Base-by-base conservation (phyloP, 1,140 invertebrate genomes). In the Papilio helenus region DNA sequence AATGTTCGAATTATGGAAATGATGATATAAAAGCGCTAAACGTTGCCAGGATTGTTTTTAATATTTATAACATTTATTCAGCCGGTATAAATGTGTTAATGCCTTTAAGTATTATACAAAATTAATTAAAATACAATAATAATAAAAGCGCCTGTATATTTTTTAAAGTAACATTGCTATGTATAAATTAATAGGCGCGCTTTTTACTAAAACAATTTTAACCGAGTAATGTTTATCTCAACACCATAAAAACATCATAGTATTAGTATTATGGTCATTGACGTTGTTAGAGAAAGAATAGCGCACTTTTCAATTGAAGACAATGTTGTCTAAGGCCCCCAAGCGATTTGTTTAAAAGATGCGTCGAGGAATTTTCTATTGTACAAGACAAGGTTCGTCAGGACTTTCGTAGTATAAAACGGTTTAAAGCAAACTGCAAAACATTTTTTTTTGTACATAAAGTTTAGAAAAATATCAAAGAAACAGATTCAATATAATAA, bases 21-120 rank as follows among this genome's bases (percentile, higher is more conserved):
- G 20, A 14, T 23, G 20, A 26, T 61, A 23, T 61, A 12, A 58
- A n/a, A 58, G n/a, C 20, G 55, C 23, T 61, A 26, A 23, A 61
- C 58, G 58, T 68, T 68, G 61, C 61, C 61, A 68, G 23, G 12
- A 34, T 68, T 68, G 26, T 68, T 68, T 68, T 68, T 16, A 68
- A 29, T 29, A 29, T 68, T 68, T 29, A 29, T 34, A 26, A 16
- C 14, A 46, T 46, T 46, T 16, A 16, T 46, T 46, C 26, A 68
- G 23, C 26, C 14, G 12, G 3, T 34, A 29, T 16, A 3, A 29
- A 68, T 26, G 20, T 26, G 29, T 2, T 23, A 26, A 26, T 55
- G 7, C 4, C 20, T 8, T 3, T 16, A 16, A 1, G 7, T 18
- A 18, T 26, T 61, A 26, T 3, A 61, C 3, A 3, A 61, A 61